A percentile compares a stretch with the other conserved stretches of the same genome.
phyloP scores from a whole-genome alignment of 2,113 vertebrate species.

The Mormyrus lacerda region DNA sequence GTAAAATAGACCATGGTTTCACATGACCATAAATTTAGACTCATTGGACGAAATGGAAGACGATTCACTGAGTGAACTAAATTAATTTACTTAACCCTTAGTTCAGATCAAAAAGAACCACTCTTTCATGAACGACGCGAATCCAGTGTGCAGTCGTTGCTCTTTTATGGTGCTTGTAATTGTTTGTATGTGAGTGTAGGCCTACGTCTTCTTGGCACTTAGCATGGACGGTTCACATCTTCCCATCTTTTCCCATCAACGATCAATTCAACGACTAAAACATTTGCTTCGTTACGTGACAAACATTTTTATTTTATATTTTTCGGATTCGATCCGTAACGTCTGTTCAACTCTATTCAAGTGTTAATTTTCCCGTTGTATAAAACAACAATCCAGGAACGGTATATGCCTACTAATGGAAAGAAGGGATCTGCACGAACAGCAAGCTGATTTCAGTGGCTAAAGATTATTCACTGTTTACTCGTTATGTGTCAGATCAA shows the following conservation, averaged over 20 bases:
- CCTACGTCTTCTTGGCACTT: neutral
- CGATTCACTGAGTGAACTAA: neutral
- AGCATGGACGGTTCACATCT: neutral
- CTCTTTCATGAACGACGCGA: neutral
- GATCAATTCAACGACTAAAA: neutral
- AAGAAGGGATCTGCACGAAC: neutral
- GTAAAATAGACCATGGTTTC: neutral
- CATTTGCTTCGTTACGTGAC: neutral
- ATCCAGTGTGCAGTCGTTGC: neutral
- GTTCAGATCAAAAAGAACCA: neutral
- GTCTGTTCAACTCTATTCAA: neutral
- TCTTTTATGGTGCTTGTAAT: neutral
- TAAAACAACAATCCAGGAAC: neutral
- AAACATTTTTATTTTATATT: neutral
- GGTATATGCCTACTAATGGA: neutral
- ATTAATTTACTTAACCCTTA: neutral
- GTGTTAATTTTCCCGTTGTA: neutral
- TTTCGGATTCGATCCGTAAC: neutral
- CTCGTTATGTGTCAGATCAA: neutral
- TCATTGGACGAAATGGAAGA: neutral
- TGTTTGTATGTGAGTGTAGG: neutral
- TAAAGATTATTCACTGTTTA: constrained; percentile 7
- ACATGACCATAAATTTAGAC: neutral
- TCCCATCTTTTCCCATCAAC: neutral
- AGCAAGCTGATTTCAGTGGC: neutral